These are phyloP conservation scores for Cyanoramphus novaezelandiae DNA, from an alignment of 2,113 vertebrate genomes.

Conservation along the genomic window DNA sequence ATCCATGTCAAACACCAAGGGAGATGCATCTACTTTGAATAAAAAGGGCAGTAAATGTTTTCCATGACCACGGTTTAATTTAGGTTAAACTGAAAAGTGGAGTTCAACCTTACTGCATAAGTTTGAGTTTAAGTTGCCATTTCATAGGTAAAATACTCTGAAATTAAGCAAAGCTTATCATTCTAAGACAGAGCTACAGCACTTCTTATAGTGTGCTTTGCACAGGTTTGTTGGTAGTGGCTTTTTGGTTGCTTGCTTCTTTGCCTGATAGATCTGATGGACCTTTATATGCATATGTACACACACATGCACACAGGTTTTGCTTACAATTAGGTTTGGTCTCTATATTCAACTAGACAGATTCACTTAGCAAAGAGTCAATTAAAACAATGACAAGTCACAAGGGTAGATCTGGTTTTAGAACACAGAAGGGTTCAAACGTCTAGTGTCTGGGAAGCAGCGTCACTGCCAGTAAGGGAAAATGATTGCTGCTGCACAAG, in stretches of 20 bases:
- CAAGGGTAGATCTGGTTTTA: not conserved
- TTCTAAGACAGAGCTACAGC: not conserved
- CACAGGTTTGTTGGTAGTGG: not conserved
- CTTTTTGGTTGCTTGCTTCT: not conserved
- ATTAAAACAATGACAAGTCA: constrained; percentile 17
- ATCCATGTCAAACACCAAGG: constrained; percentile 8
- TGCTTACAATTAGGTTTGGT: not conserved
- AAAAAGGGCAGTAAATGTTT: not conserved
- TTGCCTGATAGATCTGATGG: not conserved
- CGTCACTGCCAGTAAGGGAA: not conserved
- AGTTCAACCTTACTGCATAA: not conserved
- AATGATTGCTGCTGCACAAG: not conserved
- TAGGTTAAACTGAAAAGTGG: not conserved
- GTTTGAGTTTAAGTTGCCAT: not conserved
- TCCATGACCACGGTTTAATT: not conserved
- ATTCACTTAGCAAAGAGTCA: not conserved
- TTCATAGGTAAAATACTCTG: not conserved
- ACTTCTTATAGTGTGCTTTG: not conserved
- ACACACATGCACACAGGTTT: fast-evolving
- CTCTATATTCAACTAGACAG: not conserved
- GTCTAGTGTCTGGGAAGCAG: not conserved
- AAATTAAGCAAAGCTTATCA: not conserved
- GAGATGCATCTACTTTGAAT: not conserved
- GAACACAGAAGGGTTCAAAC: not conserved
- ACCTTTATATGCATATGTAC: not conserved